Evolutionary conservation across 2,797 vertebrate genomes (phyloP), one percentile per base, ranked within the genome.

Genomic region (Rhinichthys osculus): DNA sequence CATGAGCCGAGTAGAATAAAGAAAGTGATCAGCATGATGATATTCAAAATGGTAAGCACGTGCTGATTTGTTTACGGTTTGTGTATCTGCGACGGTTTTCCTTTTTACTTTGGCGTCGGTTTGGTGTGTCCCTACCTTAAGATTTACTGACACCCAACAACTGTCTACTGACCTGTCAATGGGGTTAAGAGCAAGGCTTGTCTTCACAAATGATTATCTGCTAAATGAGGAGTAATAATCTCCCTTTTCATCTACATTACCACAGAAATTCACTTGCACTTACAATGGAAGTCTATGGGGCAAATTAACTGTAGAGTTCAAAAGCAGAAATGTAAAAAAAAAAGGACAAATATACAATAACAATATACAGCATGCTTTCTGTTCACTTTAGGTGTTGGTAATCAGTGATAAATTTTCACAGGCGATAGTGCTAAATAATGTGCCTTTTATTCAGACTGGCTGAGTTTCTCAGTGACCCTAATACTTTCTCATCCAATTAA

Each of bases 401-500:
- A 35, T 74, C 59, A 21, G 16, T n/a, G n/a, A n/a, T n/a, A 2
- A n/a, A 42, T 42, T 69, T 11, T 67, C 50, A 57, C 16, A 57
- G 14, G n/a, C 5, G 4, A 19, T 71, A 23, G 10, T 50, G 17
- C 21, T 59, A 42, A 59, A 42, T 82, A 42, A 27, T 42, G 52
- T 9, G 80, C 5, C 67, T 47, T 70, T 73, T 73, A 27, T 19
- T 76, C 50, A 86, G 87, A 89, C 83, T 89, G 90, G 90, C 89
- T 88, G 72, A 52, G 81, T 70, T 66, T 33, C 42, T 62, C 82
- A 86, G 50, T 42, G 83, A 82, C 88, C 88, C 87, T 85, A 87
- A 90, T 70, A 90, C 78, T 27, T 19, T 77, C 72, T 86, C 92
- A 94, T 92, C 88, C 90, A 93, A 88, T 94, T 94, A 91, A 92